Conservation (phyloP, 1,140 invertebrate species). For the Nymphalis io region DNA sequence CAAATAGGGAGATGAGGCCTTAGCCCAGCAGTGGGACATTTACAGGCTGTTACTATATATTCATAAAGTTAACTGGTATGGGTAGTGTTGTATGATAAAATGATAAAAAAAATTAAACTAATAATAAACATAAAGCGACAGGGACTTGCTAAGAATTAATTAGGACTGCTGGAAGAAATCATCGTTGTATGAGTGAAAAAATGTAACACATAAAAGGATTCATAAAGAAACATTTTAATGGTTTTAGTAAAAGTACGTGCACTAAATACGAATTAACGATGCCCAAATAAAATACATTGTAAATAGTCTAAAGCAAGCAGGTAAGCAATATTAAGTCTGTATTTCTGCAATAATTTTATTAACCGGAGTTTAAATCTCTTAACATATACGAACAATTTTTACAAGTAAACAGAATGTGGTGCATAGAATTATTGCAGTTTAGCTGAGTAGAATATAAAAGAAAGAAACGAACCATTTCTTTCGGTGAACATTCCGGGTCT, state of each 20-base stretch:
- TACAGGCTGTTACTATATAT: too few species aligned
- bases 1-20: too few species aligned
- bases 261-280: neutral
- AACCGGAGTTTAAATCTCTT: neutral
- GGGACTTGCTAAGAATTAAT: neutral
- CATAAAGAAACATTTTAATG: neutral
- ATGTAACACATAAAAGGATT: too few species aligned
- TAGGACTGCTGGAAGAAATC: neutral
- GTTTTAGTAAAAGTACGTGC: neutral
- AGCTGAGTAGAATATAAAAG: conserved; percentile 45
- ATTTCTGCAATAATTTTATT: conserved; percentile 12
- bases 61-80: too few species aligned
- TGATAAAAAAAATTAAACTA: too few species aligned
- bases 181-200: too few species aligned
- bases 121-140: too few species aligned
- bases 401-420: conserved; percentile 23
- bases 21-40: too few species aligned
- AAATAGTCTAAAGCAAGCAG: conserved; percentile 23
- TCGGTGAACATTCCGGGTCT: conserved; percentile 68
- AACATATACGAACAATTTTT: neutral
- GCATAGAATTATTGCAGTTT: conserved; percentile 21
- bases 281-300: conserved; percentile 6
- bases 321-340: neutral
- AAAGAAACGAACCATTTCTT: conserved; percentile 75
- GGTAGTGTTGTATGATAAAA: too few species aligned